Conservation (phyloP, 2,113 vertebrate genomes). For the Tyto alba region DNA sequence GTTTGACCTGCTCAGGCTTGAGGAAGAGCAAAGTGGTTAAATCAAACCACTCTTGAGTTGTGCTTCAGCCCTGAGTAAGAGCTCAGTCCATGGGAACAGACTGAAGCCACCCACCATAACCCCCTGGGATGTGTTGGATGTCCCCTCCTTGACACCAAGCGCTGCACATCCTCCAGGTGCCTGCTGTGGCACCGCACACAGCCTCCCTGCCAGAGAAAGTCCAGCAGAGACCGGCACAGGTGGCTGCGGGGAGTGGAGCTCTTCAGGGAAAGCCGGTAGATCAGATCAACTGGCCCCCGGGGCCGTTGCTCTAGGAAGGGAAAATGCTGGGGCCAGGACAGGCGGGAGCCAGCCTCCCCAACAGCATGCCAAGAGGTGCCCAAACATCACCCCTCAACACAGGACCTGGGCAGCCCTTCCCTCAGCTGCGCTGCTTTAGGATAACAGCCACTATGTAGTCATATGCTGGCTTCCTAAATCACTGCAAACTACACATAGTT, state of each 20-base stretch:
- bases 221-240: neutral
- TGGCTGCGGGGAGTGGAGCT: accelerated
- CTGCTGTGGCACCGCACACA: neutral
- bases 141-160: neutral
- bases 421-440: neutral
- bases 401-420: neutral
- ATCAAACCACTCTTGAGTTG: neutral
- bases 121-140: neutral
- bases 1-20: neutral
- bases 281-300: accelerated
- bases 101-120: accelerated
- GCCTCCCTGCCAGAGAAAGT: accelerated
- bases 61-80: neutral
- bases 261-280: accelerated
- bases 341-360: neutral
- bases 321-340: accelerated
- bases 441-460: accelerated
- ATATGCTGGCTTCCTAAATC: accelerated
- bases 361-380: accelerated
- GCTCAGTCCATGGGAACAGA: neutral
- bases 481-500: neutral
- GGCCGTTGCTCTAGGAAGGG: accelerated
- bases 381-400: neutral
- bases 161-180: accelerated
- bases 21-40: neutral